Base-by-base conservation (phyloP, 2,113 vertebrate genomes). In the Microcebus ravelobensis region DNA sequence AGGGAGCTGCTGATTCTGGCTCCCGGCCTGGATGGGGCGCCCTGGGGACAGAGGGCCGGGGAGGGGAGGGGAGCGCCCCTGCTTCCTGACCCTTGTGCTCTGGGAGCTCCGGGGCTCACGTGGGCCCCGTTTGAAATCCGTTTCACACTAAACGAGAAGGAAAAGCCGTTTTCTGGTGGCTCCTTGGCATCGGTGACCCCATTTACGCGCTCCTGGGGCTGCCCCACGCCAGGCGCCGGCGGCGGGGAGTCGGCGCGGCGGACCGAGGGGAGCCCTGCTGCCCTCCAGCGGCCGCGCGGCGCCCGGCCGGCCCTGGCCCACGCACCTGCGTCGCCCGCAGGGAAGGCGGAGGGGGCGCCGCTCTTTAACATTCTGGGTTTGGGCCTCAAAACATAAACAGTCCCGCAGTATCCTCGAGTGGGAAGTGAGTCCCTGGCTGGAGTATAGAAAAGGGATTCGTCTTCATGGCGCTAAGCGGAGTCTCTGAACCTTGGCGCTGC, bases 221-320 rank as follows among this genome's bases (percentile, higher is more conserved):
- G 39, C 42, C 55, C 55, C 34, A 18, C 45, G 31, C 45, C 34
- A 1, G 36, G 18, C 13, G 11, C 59, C 52, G 12, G 6, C 1
- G 34, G 5, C 71, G 27, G 25, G 14, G 65, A 45, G 7, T 45
- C 45, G 45, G 45, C 8, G 45, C 45, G 45, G 45, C 6, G 0
- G 8, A 45, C 42, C 17, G 0, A 39, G 82, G 57, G 97, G n/a
- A 65, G 34, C 86, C 18, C 79, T 50, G 71, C 96, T 98, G 97
- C 97, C 93, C 71, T 76, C 65, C 29, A n/a, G 86, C 8, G 94
- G 81, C 73, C 81, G 42, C 0, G 0, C 15, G 92, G 86, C 12
- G 81, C 42, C 52, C 87, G 90, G 31, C 13, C 42, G 18, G 42
- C 74, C 3, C 45, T n/a, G 63, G 36, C 70, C 31, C 23, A 25